Evolutionary conservation across 2,888 invertebrate species (phyloP).

Genomic region (Machimus atricapillus): DNA sequence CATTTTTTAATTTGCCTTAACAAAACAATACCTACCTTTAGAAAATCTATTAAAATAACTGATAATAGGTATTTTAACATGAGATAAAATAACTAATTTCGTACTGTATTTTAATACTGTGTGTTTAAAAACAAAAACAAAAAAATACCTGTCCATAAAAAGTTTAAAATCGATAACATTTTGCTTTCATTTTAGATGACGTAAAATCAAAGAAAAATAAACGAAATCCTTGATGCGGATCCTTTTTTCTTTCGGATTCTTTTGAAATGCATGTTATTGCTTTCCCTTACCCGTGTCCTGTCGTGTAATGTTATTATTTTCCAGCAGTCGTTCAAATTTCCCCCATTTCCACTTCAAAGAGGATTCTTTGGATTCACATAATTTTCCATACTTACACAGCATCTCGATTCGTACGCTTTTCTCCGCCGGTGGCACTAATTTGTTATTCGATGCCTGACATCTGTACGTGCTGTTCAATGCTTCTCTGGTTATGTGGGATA

Average conservation of each 20-base stretch:
- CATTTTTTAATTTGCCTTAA: too few species aligned
- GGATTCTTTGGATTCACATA: neutral
- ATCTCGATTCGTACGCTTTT: constrained; percentile 83
- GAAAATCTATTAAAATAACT: too few species aligned
- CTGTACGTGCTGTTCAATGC: constrained; percentile 86
- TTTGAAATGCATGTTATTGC: neutral
- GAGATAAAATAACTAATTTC: too few species aligned
- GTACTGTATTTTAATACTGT: too few species aligned
- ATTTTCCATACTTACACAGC: constrained; percentile 72
- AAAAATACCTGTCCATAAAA: neutral
- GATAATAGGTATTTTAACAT: too few species aligned
- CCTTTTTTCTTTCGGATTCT: neutral
- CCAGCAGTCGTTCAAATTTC: neutral
- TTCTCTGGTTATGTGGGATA: constrained; percentile 75
- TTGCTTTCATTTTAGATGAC: neutral
- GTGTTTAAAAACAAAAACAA: neutral
- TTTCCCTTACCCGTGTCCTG: neutral
- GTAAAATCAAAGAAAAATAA: neutral
- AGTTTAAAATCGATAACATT: neutral
- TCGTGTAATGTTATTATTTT: neutral
- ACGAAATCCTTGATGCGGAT: neutral
- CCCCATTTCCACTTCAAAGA: neutral
- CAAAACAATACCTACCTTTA: too few species aligned
- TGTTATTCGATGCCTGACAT: constrained; percentile 87
- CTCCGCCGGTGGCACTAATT: constrained; percentile 83